Conservation (phyloP, 2,797 vertebrate genomes). For the Echiichthys vipera region DNA sequence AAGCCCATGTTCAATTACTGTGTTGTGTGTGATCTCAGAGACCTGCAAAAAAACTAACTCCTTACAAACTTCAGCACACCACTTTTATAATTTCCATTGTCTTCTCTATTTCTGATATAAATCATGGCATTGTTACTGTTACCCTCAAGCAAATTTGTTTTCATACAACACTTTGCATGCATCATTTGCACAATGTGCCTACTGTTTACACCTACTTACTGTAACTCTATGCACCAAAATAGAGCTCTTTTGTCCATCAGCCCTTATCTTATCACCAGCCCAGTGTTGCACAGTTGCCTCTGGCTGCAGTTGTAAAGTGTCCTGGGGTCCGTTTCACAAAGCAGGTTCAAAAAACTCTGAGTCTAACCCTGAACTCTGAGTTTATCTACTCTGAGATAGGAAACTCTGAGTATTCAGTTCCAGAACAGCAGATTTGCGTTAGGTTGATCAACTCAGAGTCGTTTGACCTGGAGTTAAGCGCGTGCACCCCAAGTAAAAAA, state of each 20-base stretch:
- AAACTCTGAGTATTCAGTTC: no score
- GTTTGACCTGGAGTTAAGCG: no score
- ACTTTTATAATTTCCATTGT: not conserved
- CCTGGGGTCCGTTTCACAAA: no score
- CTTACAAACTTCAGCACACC: no score
- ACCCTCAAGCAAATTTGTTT: not conserved
- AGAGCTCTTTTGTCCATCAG: conserved; percentile 37
- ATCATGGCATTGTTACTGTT: not conserved
- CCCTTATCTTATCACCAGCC: conserved; percentile 31
- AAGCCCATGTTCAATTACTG: not conserved
- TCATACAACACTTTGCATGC: not conserved
- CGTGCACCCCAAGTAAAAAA: no score
- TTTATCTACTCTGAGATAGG: no score
- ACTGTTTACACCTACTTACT: conserved; percentile 15
- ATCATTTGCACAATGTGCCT: not conserved
- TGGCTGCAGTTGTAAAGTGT: conserved; percentile 49
- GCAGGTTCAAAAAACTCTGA: no score
- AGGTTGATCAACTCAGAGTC: no score
- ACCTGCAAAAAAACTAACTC: not conserved
- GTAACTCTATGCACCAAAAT: conserved; percentile 16
- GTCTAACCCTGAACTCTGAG: no score
- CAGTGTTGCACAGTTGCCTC: conserved; percentile 35
- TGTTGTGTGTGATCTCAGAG: not conserved
- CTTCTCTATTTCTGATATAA: not conserved
- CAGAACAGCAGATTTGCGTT: no score